Conservation (phyloP, 1,140 invertebrate genomes). For the Popillia japonica region DNA sequence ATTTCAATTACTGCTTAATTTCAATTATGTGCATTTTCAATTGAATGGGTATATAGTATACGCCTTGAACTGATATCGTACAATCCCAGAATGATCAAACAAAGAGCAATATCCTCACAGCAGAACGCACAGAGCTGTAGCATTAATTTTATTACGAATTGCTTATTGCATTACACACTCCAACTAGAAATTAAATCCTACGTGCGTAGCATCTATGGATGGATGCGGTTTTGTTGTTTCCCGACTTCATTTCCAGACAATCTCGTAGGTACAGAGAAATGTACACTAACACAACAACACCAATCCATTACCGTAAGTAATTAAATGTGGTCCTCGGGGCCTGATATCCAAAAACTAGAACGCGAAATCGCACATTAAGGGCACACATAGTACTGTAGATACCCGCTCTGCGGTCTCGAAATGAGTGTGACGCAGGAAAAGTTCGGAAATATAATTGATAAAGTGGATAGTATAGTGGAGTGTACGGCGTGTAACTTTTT, state of each 20-base stretch:
- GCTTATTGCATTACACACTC: not conserved
- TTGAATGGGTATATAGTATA: too few relatives aligned
- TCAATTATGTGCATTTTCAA: too few relatives aligned
- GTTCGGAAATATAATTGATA: constrained; percentile 40
- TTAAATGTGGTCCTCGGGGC: constrained; percentile 13
- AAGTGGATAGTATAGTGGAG: constrained; percentile 40
- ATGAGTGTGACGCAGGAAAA: constrained; percentile 14
- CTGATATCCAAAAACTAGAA: constrained; percentile 18
- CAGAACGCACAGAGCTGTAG: not conserved
- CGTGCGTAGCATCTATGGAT: not conserved
- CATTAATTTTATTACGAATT: not conserved
- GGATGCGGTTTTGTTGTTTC: not conserved
- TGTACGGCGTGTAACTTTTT: constrained; percentile 40
- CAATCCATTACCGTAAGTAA: constrained; percentile 18
- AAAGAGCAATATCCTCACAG: not conserved
- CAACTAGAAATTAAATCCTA: not conserved
- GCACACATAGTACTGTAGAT: not conserved
- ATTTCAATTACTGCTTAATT: too few relatives aligned
- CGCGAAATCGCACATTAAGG: constrained; percentile 3
- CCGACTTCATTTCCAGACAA: not conserved
- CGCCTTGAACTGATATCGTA: too few relatives aligned
- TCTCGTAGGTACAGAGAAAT: not conserved
- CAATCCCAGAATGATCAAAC: too few relatives aligned
- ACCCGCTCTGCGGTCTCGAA: constrained; percentile 2
- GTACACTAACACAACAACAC: not conserved